Evolutionary conservation across 2,888 invertebrate species (phyloP), one percentile per base, ranked within the genome.

Genomic region (Caenorhabditis becei): DNA sequence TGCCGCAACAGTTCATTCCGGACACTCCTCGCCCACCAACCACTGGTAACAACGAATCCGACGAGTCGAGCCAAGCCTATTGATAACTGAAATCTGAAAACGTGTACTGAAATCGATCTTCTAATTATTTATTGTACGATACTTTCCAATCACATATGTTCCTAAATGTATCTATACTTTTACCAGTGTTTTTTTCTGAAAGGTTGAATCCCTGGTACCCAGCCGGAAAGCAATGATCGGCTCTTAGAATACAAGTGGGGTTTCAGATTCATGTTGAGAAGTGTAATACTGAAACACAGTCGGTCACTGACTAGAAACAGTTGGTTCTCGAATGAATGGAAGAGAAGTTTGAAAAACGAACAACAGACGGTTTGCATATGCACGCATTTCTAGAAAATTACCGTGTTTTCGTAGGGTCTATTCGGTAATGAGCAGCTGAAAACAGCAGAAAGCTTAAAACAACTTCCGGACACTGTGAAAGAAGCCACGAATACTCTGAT

Each of bases 401-500:
- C 24, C 51, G 5, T 20, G 1, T 20, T 56, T 67, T 56, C 49
- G n/a, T n/a, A 84, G 84, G 90, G 90, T 44, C 83, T 90, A 1
- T 90, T 90, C 63, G 88, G 87, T 23, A 87, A 88, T 32, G 63
- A 63, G 7, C n/a, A 79, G 8, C 83, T 90, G 26, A 78, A 77
- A 44, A 71, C 83, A 2, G 84, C 89, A 8, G 75, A 71, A 14
- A 86, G 83, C 16, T 88, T 90, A 35, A 53, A 63, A 16, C 44
- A 63, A 7, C 81, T 88, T 10, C 86, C 84, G n/a, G 53, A 71
- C 37, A 11, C 66, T 44, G 89, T 88, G 10, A 71, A 77, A 26
- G 37, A 26, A 37, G 66, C 67, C 49, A 77, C 65, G 20, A 67
- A 35, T 56, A 53, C n/a, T 66, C 80, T 78, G 49, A 62, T 87